phyloP scores from a whole-genome alignment of 2,888 invertebrate genomes.

The Parnassius smintheus region DNA sequence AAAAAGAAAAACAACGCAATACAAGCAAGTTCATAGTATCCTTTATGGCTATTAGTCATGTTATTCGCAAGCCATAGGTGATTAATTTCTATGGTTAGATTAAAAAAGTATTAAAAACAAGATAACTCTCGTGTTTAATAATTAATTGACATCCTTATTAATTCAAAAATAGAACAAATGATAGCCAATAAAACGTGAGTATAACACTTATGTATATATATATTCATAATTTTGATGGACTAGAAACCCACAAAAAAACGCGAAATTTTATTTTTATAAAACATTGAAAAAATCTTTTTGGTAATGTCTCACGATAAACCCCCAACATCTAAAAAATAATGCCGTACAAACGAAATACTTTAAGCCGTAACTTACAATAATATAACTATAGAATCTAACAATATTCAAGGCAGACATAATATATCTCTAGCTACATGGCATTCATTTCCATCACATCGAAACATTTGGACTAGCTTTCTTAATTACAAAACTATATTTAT shows the following conservation, averaged over 20 bases:
- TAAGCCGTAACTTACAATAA: slow-evolving; percentile 34
- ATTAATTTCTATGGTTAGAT: slow-evolving; percentile 75
- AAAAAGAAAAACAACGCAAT: slow-evolving; percentile 74
- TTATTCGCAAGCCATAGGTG: slow-evolving; percentile 79
- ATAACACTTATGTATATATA: slow-evolving; percentile 54
- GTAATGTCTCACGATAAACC: slow-evolving; percentile 45
- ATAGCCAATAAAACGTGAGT: slow-evolving; percentile 55
- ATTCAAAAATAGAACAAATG: slow-evolving; percentile 43
- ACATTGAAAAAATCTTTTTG: slow-evolving; percentile 51
- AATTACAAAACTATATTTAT: slow-evolving; percentile 65
- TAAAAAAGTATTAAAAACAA: slow-evolving; percentile 67
- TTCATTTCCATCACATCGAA: slow-evolving; percentile 75
- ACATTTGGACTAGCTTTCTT: slow-evolving; percentile 80
- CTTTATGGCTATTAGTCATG: slow-evolving; percentile 76
- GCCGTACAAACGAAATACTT: slow-evolving; percentile 45
- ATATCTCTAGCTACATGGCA: slow-evolving; percentile 66
- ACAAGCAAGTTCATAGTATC: slow-evolving; percentile 74
- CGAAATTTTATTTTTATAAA: slow-evolving; percentile 51
- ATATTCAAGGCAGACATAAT: slow-evolving; percentile 37
- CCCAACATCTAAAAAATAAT: slow-evolving; percentile 39
- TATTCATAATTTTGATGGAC: slow-evolving; percentile 74
- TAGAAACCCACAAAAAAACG: slow-evolving; percentile 73
- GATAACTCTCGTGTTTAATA: slow-evolving; percentile 56
- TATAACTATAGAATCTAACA: slow-evolving; percentile 31
- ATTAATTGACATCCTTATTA: slow-evolving; percentile 52